Conservation (phyloP, 2,888 invertebrate species). For the Thymelicus lineola region DNA sequence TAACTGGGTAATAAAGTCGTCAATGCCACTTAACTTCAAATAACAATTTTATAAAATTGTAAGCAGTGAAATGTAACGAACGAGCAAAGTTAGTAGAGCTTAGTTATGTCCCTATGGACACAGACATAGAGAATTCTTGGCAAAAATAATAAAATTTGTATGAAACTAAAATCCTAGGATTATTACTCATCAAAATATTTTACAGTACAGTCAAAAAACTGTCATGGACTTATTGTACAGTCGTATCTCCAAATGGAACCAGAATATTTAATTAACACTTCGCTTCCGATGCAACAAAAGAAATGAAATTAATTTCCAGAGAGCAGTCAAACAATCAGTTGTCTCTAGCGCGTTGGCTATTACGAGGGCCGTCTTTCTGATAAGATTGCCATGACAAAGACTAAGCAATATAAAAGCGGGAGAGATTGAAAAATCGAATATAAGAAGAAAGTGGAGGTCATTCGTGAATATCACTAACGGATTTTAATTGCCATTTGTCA, state of each 20-base stretch:
- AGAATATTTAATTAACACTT: slow-evolving; percentile 38
- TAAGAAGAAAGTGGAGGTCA: slow-evolving; percentile 33
- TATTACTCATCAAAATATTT: no score
- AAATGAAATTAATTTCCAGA: slow-evolving; percentile 34
- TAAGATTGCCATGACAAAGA: slow-evolving; percentile 40
- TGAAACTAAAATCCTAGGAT: no score
- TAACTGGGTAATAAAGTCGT: no score
- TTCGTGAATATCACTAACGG: slow-evolving; percentile 45
- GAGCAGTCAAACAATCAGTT: slow-evolving; percentile 37
- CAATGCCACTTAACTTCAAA: no score
- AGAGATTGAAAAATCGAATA: slow-evolving; percentile 35
- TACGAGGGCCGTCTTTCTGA: slow-evolving; percentile 29
- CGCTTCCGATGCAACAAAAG: slow-evolving; percentile 20
- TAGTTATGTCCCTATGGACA: no score
- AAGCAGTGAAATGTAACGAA: no score
- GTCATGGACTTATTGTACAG: neutral
- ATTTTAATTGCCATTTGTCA: slow-evolving; percentile 75
- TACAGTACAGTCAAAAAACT: no score
- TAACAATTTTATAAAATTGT: no score
- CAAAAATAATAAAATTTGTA: no score
- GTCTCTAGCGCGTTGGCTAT: slow-evolving; percentile 33
- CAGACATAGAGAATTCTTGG: no score
- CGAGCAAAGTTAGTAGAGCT: no score
- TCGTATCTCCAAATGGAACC: slow-evolving; percentile 31
- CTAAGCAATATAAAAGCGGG: slow-evolving; percentile 38